A percentile compares a stretch with the other conserved stretches of the same genome.
These are phyloP conservation scores for Tetraneura akinire DNA, from an alignment of 1,140 invertebrate species.

Conservation along the genomic window DNA sequence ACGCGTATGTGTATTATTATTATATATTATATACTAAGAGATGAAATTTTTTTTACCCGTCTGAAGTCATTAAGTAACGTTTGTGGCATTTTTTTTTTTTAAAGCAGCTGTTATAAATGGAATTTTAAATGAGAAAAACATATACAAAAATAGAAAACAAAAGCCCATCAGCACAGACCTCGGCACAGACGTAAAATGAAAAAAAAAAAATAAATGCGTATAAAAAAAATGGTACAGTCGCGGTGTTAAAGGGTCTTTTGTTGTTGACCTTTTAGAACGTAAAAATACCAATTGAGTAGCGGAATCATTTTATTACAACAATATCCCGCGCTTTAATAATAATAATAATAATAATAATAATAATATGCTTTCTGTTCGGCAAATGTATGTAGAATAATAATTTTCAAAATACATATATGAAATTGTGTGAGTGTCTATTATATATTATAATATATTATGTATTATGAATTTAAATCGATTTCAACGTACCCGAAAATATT, in stretches of 20 bases:
- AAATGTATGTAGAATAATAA: conserved; percentile 15
- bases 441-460: too few relatives aligned
- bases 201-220: conserved; percentile 14
- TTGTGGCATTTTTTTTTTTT: conserved; percentile 36
- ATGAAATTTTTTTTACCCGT: conserved; percentile 21
- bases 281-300: conserved; percentile 30
- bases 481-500: conserved; percentile 78
- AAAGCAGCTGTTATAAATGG: conserved; percentile 48
- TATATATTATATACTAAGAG: too few relatives aligned
- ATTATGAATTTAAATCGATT: background rate
- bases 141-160: conserved; percentile 9
- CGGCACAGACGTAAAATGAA: conserved; percentile 21
- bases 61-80: conserved; percentile 42
- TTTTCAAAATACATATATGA: background rate
- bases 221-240: conserved; percentile 19
- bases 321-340: background rate
- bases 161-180: conserved; percentile 23
- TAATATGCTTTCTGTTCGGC: background rate
- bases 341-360: too few relatives aligned
- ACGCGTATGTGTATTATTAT: too few relatives aligned
- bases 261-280: conserved; percentile 43
- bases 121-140: conserved; percentile 46
- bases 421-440: too few relatives aligned
- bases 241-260: conserved; percentile 40
- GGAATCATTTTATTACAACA: conserved; percentile 26